Percentiles rank a stretch among this genome's conserved stretches.
These are phyloP conservation scores for Poecilia latipinna DNA, from an alignment of 2,113 vertebrate species.

Conservation along the genomic window DNA sequence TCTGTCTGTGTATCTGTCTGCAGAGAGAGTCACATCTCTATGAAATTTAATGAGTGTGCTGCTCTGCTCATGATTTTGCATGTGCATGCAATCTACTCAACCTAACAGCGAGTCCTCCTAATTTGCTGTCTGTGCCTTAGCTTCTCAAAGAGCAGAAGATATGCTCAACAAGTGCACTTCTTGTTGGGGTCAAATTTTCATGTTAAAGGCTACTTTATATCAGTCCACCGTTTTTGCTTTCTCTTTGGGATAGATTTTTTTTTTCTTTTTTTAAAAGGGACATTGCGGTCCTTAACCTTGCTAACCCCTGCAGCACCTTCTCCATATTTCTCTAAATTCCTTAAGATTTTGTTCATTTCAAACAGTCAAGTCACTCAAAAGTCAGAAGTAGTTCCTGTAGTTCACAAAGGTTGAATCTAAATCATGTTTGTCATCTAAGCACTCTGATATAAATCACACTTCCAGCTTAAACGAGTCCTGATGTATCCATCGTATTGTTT, in stretches of 20 bases:
- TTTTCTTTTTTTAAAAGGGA: background rate
- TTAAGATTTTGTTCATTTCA: slow-evolving; percentile 9
- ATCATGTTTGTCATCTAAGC: too few species aligned
- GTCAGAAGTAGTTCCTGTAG: too few species aligned
- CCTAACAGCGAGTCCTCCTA: slow-evolving; percentile 59
- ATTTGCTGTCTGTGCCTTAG: slow-evolving; percentile 54
- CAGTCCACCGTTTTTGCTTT: slow-evolving; percentile 43
- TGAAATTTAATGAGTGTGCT: slow-evolving; percentile 43
- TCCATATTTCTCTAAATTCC: background rate
- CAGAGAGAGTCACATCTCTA: slow-evolving; percentile 32
- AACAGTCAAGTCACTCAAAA: slow-evolving; percentile 1
- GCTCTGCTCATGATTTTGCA: slow-evolving; percentile 40
- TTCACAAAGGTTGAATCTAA: too few species aligned
- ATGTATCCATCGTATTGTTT: too few species aligned
- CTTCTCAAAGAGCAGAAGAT: slow-evolving; percentile 52
- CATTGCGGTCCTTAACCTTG: slow-evolving; percentile 22
- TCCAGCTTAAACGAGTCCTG: too few species aligned
- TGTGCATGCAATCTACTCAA: slow-evolving; percentile 42
- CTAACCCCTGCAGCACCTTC: slow-evolving; percentile 7
- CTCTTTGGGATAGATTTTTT: background rate
- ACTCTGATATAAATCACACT: too few species aligned
- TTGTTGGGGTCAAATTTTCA: slow-evolving; percentile 63
- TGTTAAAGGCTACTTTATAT: slow-evolving; percentile 45
- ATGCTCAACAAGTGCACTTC: slow-evolving; percentile 55
- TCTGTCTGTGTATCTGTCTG: slow-evolving; percentile 18